These are phyloP conservation scores for Lindbergichthys nudifrons DNA, from an alignment of 2,797 vertebrate species.

Conservation along the genomic window DNA sequence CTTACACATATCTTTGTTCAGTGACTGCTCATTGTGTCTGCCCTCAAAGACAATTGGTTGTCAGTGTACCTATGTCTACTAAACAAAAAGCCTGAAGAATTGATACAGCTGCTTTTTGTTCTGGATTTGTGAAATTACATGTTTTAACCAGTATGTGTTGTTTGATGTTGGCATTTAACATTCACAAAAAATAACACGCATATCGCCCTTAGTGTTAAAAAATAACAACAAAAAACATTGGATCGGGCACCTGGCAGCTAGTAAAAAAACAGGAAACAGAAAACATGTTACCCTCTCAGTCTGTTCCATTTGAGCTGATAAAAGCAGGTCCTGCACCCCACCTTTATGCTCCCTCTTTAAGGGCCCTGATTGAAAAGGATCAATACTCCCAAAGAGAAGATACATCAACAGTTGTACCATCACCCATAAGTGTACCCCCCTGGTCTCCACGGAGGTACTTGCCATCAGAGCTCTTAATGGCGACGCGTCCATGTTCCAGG, in stretches of 20 bases:
- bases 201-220: conserved; percentile 39
- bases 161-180: conserved; percentile 66
- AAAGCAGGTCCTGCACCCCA: conserved; percentile 36
- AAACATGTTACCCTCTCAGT: conserved; percentile 51
- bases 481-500: conserved; percentile 89
- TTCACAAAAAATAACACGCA: conserved; percentile 27
- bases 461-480: conserved; percentile 90
- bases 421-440: conserved; percentile 91
- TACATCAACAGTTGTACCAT: conserved; percentile 82
- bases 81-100: conserved; percentile 27
- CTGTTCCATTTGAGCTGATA: conserved; percentile 43
- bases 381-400: conserved; percentile 94
- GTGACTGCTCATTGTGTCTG: conserved; percentile 12
- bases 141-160: conserved; percentile 24
- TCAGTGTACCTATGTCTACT: conserved; percentile 4
- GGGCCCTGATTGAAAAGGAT: conserved; percentile 51
- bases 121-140: conserved; percentile 25
- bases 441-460: conserved; percentile 94
- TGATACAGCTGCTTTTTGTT: not conserved
- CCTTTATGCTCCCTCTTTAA: conserved; percentile 19
- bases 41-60: conserved; percentile 10
- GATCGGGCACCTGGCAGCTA: conserved; percentile 55
- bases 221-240: conserved; percentile 17
- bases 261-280: conserved; percentile 65
- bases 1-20: not conserved